Conservation (phyloP, 2,113 vertebrate species). For the Glaucidium brasilianum region DNA sequence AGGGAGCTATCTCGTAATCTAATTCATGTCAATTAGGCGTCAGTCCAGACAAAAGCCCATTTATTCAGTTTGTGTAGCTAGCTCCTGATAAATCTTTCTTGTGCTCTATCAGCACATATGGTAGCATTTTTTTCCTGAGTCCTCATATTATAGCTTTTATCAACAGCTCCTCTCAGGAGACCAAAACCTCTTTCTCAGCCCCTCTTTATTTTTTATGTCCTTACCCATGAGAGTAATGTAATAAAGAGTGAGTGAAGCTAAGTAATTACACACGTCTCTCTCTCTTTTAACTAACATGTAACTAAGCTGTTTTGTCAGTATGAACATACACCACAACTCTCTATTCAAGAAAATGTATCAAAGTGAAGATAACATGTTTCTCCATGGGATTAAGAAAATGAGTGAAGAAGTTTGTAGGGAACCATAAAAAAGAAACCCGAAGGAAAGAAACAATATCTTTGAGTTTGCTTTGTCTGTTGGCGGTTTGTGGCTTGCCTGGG, state of each 20-base stretch:
- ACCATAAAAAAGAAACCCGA: not conserved
- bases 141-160: conserved; percentile 11
- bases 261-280: not conserved
- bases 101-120: conserved; percentile 29
- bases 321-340: not conserved
- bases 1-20: conserved; percentile 34
- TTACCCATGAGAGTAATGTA: not conserved
- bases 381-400: not conserved
- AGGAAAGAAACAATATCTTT: not conserved
- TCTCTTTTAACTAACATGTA: not conserved
- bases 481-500: not conserved
- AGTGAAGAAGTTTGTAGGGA: not conserved
- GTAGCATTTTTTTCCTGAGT: not conserved
- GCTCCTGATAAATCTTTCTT: conserved; percentile 29
- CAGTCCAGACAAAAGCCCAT: conserved; percentile 40
- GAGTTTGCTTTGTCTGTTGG: not conserved
- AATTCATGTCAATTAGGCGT: conserved; percentile 41
- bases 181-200: not conserved
- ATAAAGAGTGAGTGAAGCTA: not conserved
- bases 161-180: not conserved
- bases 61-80: conserved; percentile 17
- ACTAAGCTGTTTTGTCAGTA: not conserved
- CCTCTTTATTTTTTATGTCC: not conserved
- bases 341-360: not conserved
- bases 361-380: not conserved